Percentiles rank a stretch among this genome's conserved stretches.
These are phyloP conservation scores for Andricus grossulariae DNA, from an alignment of 1,140 invertebrate genomes.

Conservation along the genomic window DNA sequence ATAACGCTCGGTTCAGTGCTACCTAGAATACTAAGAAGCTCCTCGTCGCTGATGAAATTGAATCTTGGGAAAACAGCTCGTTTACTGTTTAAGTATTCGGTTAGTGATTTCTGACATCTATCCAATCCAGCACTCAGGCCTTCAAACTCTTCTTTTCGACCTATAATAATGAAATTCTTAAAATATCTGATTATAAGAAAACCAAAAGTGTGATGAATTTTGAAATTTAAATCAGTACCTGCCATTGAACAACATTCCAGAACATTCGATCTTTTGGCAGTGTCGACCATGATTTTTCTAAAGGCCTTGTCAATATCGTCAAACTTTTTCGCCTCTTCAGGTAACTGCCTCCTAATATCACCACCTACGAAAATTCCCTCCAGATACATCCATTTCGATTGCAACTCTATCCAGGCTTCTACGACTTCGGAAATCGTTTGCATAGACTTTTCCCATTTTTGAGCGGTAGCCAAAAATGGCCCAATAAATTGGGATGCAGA, in stretches of 20 bases:
- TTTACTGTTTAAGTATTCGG: constrained; percentile 92
- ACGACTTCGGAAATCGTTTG: constrained; percentile 89
- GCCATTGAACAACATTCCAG: constrained; percentile 84
- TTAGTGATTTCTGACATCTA: constrained; percentile 92
- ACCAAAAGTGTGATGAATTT: neutral
- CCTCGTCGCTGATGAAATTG: constrained; percentile 95
- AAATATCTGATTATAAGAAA: neutral
- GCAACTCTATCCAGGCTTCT: constrained; percentile 89
- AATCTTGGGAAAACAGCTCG: constrained; percentile 91
- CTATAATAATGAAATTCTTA: constrained; percentile 61
- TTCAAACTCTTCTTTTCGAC: constrained; percentile 85
- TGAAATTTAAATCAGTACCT: constrained; percentile 58
- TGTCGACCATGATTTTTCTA: constrained; percentile 89
- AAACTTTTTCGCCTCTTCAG: constrained; percentile 92
- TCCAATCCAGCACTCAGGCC: constrained; percentile 85
- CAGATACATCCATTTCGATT: constrained; percentile 92
- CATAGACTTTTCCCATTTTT: constrained; percentile 89
- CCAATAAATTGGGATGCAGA: constrained; percentile 92
- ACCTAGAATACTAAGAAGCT: constrained; percentile 92
- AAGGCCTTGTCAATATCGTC: constrained; percentile 90
- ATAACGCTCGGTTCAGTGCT: constrained; percentile 87
- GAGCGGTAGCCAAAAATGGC: constrained; percentile 87
- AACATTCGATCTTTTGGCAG: constrained; percentile 85
- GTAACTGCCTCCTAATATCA: constrained; percentile 89
- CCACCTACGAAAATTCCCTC: constrained; percentile 93